Conservation (phyloP, 1,140 invertebrate species). For the Polypedilum pembai region DNA sequence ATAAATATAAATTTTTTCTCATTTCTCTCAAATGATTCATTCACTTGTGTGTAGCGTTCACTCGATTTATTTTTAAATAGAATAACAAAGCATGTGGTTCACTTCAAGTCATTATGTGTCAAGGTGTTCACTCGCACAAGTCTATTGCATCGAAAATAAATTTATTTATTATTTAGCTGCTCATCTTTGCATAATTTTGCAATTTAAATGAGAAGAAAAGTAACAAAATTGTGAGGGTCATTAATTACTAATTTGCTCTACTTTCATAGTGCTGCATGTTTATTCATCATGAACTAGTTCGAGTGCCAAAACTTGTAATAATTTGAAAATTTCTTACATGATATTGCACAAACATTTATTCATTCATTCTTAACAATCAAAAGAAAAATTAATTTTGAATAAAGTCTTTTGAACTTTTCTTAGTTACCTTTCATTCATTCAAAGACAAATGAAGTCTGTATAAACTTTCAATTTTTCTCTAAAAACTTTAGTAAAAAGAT, state of each 20-base stretch:
- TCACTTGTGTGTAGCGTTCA: background rate
- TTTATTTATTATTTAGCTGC: background rate
- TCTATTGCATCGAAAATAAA: background rate
- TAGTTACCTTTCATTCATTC: too few species aligned
- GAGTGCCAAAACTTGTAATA: too few species aligned
- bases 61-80: constrained; percentile 18
- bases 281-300: too few species aligned
- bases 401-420: too few species aligned
- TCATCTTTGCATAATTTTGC: background rate
- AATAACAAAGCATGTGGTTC: background rate
- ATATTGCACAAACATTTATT: too few species aligned
- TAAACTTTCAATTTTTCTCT: too few species aligned
- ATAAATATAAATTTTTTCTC: too few species aligned
- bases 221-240: background rate
- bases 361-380: too few species aligned
- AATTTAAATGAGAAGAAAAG: constrained; percentile 3
- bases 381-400: too few species aligned
- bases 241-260: constrained; percentile 16
- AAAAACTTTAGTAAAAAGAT: too few species aligned
- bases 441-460: too few species aligned
- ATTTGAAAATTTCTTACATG: too few species aligned
- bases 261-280: background rate
- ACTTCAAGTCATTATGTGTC: background rate
- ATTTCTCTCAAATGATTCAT: background rate
- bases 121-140: background rate